A percentile compares a stretch with the other conserved stretches of the same genome.
phyloP scores from a whole-genome alignment of 2,797 vertebrate genomes.

The Semotilus atromaculatus region DNA sequence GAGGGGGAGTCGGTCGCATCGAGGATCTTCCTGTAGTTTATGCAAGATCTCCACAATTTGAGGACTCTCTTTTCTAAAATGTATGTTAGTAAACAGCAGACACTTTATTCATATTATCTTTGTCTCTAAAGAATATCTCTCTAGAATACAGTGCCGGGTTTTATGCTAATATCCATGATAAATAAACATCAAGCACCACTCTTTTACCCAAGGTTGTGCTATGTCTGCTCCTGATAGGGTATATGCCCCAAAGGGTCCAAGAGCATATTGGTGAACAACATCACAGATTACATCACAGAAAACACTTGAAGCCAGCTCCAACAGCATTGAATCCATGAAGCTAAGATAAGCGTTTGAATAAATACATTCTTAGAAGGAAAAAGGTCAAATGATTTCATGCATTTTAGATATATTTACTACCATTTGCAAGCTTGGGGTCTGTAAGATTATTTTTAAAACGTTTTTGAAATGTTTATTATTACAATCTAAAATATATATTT shows the following conservation, averaged over 20 bases:
- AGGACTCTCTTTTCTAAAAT: conserved; percentile 50
- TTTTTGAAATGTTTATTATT: too few relatives aligned
- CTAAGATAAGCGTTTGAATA: conserved; percentile 35
- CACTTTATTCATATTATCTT: background rate
- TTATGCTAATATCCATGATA: background rate
- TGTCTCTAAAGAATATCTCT: background rate
- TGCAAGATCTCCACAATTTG: conserved; percentile 48
- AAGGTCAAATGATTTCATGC: background rate
- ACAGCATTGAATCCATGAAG: conserved; percentile 49
- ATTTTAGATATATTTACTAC: background rate
- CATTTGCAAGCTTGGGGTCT: background rate
- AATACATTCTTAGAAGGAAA: background rate
- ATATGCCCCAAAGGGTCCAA: conserved; percentile 49
- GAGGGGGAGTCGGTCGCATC: conserved; percentile 54
- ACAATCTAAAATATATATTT: background rate
- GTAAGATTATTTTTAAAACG: background rate
- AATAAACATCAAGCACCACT: background rate
- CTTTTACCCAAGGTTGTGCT: conserved; percentile 51
- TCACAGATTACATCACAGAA: conserved; percentile 54
- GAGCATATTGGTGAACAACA: conserved; percentile 51
- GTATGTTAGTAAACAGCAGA: background rate
- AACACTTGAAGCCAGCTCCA: conserved; percentile 28
- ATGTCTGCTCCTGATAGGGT: conserved; percentile 54
- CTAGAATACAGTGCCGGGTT: background rate
- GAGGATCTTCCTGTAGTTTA: conserved; percentile 56